phyloP scores from a whole-genome alignment of 30 jellyfish, hydroid and myxozoan species.

The Pelagia noctiluca region DNA sequence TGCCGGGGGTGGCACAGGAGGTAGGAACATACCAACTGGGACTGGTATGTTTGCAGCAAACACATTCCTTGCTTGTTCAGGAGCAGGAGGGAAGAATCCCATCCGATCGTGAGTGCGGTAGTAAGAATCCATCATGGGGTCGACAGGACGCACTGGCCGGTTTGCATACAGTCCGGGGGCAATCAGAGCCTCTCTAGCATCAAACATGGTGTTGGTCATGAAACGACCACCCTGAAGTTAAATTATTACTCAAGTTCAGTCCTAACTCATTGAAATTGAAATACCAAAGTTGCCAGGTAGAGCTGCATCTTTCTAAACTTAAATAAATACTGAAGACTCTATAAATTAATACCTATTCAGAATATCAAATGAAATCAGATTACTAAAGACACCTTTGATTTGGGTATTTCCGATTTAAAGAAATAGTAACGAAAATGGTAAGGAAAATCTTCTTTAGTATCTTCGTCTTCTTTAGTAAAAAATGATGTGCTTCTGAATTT shows the following conservation, averaged over 20 bases:
- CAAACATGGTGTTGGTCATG: conserved; percentile 97
- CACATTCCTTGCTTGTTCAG: conserved; percentile 98
- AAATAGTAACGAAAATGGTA: too few relatives aligned
- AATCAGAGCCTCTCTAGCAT: conserved; percentile 96
- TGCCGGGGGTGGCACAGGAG: conserved; percentile 97
- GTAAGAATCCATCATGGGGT: conserved; percentile 96
- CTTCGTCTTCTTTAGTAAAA: too few relatives aligned
- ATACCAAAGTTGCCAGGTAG: too few relatives aligned
- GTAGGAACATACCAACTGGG: conserved; percentile 97
- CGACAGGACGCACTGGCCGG: conserved; percentile 95
- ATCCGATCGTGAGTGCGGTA: conserved; percentile 97
- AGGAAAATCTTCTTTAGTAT: too few relatives aligned
- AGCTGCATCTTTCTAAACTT: too few relatives aligned
- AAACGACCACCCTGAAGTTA: conserved; percentile 94
- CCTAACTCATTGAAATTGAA: too few relatives aligned
- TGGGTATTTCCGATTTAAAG: too few relatives aligned
- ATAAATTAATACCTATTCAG: too few relatives aligned
- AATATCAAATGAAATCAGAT: too few relatives aligned
- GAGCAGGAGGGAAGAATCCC: conserved; percentile 99
- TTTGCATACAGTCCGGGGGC: conserved; percentile 99
- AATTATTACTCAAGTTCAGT: not conserved
- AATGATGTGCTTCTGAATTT: too few relatives aligned
- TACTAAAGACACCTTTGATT: too few relatives aligned
- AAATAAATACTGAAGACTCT: too few relatives aligned
- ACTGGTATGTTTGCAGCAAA: conserved; percentile 97